Evolutionary conservation across 2,888 invertebrate genomes (phyloP).

Genomic region (Griposia aprilina): DNA sequence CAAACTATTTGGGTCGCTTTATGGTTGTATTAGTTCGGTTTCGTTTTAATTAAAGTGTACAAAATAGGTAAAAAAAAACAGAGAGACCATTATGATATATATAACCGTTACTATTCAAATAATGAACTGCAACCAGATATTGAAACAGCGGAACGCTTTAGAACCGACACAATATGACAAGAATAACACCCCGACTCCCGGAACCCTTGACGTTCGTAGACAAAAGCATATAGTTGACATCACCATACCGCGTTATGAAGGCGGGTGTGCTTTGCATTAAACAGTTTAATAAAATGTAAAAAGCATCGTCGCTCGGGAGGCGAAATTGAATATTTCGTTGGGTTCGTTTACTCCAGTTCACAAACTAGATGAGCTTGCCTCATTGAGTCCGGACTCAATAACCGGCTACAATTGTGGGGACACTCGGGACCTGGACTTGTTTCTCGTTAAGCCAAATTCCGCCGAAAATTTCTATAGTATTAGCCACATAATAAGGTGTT

Average conservation of each 20-base stretch:
- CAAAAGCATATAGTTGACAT: slow-evolving; percentile 51
- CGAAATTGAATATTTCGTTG: slow-evolving; percentile 72
- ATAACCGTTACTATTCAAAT: slow-evolving; percentile 6
- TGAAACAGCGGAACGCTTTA: slow-evolving; percentile 22
- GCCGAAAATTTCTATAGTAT: slow-evolving; percentile 55
- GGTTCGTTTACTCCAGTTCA: slow-evolving; percentile 65
- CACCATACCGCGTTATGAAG: slow-evolving; percentile 53
- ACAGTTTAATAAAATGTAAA: slow-evolving; percentile 66
- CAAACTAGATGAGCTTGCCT: slow-evolving; percentile 69
- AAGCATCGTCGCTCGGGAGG: slow-evolving; percentile 61
- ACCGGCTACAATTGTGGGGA: slow-evolving; percentile 63
- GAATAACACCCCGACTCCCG: slow-evolving; percentile 37
- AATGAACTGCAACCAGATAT: slow-evolving; percentile 39
- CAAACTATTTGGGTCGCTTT: slow-evolving; percentile 11
- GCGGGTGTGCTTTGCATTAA: slow-evolving; percentile 62
- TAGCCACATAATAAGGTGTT: slow-evolving; percentile 56
- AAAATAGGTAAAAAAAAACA: neutral
- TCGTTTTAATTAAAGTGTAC: neutral
- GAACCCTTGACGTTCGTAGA: slow-evolving; percentile 45
- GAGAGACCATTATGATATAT: neutral
- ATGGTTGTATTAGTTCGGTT: neutral
- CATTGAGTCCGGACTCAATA: slow-evolving; percentile 68
- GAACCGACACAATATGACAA: slow-evolving; percentile 35
- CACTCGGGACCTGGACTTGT: slow-evolving; percentile 59
- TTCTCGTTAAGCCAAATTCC: slow-evolving; percentile 62